Evolutionary conservation across 2,888 invertebrate species (phyloP).

Genomic region (Eilema caniola): DNA sequence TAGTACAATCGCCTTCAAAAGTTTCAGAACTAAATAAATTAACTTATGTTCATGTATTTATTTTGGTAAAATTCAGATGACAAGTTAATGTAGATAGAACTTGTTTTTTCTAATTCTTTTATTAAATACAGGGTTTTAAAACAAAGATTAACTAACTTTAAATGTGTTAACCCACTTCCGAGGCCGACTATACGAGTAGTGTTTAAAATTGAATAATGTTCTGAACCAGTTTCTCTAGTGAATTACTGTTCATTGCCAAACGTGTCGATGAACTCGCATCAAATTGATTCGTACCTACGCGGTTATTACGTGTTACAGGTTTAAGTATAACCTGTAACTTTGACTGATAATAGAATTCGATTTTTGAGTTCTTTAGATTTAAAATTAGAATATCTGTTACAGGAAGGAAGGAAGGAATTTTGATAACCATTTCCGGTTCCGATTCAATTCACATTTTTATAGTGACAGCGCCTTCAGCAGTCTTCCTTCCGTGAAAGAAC

Average conservation of each 20-base stretch:
- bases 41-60: no score
- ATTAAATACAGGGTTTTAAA: neutral
- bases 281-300: conserved; percentile 7
- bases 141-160: neutral
- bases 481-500: no score
- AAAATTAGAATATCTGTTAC: no score
- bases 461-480: no score
- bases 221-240: conserved; percentile 6
- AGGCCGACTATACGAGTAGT: neutral
- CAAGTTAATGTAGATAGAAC: neutral
- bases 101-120: neutral
- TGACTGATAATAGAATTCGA: neutral
- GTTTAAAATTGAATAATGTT: neutral
- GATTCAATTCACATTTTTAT: no score
- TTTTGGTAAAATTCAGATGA: neutral
- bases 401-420: no score
- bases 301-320: neutral
- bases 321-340: neutral
- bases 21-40: neutral
- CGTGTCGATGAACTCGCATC: conserved; percentile 32
- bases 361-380: neutral
- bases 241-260: conserved; percentile 30
- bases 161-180: neutral
- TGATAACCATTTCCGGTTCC: no score
- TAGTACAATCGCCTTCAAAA: neutral